Evolutionary conservation across 2,113 vertebrate genomes (phyloP).

Genomic region (Oxyruncus cristatus): DNA sequence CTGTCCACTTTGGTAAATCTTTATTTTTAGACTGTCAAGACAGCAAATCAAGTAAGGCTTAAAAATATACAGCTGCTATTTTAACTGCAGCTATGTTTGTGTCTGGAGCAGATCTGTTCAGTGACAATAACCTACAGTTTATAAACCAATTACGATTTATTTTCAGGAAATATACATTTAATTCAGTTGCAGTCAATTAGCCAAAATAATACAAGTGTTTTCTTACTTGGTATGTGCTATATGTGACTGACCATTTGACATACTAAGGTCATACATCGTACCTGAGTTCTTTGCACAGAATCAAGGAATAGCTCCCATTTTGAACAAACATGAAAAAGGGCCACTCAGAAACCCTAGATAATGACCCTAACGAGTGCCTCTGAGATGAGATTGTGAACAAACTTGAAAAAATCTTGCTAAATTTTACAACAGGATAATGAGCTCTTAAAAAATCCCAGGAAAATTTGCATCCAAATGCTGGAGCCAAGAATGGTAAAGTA

Average conservation of each 20-base stretch:
- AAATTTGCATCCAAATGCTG: not conserved
- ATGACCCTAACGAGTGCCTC: not conserved
- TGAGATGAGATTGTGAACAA: not conserved
- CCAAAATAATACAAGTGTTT: not conserved
- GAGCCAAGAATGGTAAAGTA: not conserved
- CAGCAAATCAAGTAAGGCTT: conserved; percentile 29
- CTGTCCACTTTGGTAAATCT: conserved; percentile 9
- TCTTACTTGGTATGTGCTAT: not conserved
- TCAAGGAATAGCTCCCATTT: not conserved
- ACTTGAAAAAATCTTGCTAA: not conserved
- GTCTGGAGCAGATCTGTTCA: not conserved
- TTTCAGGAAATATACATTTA: not conserved
- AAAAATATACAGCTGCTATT: conserved; percentile 49
- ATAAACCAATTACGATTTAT: not conserved
- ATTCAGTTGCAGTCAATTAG: not conserved
- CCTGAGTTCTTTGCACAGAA: not conserved
- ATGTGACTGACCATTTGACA: not conserved
- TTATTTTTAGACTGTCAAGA: conserved; percentile 40
- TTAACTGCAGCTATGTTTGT: not conserved
- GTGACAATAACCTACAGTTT: not conserved
- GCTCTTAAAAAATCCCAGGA: not conserved
- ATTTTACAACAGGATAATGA: not conserved
- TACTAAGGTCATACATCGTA: not conserved
- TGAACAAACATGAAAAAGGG: not conserved
- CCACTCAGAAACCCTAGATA: not conserved